phyloP scores from a whole-genome alignment of 2,888 invertebrate genomes.

The Macaria notata region DNA sequence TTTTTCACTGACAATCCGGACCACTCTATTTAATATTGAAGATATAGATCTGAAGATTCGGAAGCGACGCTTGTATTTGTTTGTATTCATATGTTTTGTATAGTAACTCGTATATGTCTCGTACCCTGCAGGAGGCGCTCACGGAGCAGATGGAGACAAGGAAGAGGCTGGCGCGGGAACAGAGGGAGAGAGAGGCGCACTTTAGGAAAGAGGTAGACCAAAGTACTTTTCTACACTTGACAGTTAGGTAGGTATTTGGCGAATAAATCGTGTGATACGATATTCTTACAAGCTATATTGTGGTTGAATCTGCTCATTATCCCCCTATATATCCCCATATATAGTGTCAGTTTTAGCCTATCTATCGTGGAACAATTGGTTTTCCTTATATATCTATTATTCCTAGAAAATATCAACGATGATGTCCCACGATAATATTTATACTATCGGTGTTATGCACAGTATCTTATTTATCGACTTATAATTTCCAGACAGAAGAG shows the following conservation, averaged over 20 bases:
- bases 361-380: not conserved
- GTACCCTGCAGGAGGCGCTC: conserved; percentile 43
- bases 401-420: not conserved
- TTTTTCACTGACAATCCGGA: too few species aligned
- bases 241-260: too few species aligned
- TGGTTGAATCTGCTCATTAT: not conserved
- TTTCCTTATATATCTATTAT: not conserved
- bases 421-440: not conserved
- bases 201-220: conserved; percentile 65
- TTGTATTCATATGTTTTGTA: too few species aligned
- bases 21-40: too few species aligned
- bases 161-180: conserved; percentile 39
- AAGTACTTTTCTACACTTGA: too few species aligned
- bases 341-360: not conserved
- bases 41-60: too few species aligned
- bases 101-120: too few species aligned
- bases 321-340: too few species aligned
- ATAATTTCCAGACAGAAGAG: conserved; percentile 50
- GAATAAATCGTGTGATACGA: not conserved
- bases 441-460: not conserved
- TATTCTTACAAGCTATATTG: not conserved
- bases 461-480: not conserved
- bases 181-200: conserved; percentile 56
- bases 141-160: conserved; percentile 50
- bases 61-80: conserved; percentile 9